Conservation (phyloP, 2,113 vertebrate genomes). For the Struthidea cinerea region DNA sequence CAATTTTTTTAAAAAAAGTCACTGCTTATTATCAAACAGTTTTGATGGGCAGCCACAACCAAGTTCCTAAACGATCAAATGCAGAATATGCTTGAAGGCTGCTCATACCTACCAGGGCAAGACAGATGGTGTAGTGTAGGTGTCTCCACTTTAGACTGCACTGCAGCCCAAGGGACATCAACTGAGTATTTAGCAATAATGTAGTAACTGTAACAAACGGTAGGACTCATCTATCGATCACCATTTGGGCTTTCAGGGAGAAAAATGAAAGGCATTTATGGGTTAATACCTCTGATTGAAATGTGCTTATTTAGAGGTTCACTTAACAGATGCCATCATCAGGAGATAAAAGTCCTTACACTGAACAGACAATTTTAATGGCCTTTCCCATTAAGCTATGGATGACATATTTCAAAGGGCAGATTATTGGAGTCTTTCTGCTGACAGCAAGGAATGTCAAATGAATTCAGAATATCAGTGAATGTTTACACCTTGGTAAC, state of each 20-base stretch:
- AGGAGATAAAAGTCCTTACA: background rate
- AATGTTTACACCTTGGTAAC: background rate
- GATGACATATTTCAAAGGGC: background rate
- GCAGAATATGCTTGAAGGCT: background rate
- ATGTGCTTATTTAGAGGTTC: background rate
- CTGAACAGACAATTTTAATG: background rate
- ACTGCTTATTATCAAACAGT: background rate
- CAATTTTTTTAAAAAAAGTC: background rate
- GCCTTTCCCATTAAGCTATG: slow-evolving; percentile 13
- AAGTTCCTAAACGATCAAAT: background rate
- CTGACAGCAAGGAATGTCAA: background rate
- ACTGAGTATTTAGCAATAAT: background rate
- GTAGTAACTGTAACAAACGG: background rate
- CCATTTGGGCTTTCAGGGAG: background rate
- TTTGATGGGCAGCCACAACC: background rate
- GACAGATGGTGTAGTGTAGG: background rate
- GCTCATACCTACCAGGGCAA: background rate
- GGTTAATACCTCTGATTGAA: background rate
- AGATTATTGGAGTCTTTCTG: background rate
- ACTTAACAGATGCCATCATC: background rate
- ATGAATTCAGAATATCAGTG: background rate
- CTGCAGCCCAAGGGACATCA: background rate
- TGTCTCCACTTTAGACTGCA: background rate
- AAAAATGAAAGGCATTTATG: background rate
- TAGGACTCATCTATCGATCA: background rate